Evolutionary conservation across 1,140 invertebrate genomes (phyloP), one percentile per base, ranked within the genome.

Genomic region (Callitettix versicolor): DNA sequence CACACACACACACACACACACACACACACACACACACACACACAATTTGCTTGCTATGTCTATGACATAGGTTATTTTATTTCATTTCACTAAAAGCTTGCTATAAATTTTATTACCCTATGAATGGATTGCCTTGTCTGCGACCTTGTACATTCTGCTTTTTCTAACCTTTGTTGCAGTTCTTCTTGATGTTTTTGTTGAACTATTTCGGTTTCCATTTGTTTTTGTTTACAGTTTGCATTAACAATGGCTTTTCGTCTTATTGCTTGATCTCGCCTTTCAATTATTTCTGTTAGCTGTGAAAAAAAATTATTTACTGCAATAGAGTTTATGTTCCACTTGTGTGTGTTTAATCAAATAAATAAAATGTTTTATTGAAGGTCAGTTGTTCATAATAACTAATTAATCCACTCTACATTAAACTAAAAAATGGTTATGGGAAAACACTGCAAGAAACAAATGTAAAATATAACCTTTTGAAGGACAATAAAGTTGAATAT

Each of bases 151-250:
- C 22, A 41, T 36, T 62, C 61, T 26, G 59, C 61, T 33, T 46
- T 60, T 44, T 56, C 51, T 26, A 62, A 52, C 26, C 46, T 55
- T 18, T 54, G 46, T 47, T 53, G 38, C 26, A 58, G 42, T 14
- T 62, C 52, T 22, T 62, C 48, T 22, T 60, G 55, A n/a, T 60
- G 40, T 12, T 33, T 46, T 24, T 62, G 56, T 43, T 58, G 59
- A 50, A 56, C 60, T 18, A 56, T 33, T 26, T 53, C 56, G n/a
- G 51, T 34, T 30, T 62, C 60, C 12, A 53, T 21, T 40, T 60
- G 56, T 43, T 51, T 56, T 22, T 60, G 53, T 17, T 53, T 53
- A 15, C 33, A 43, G n/a, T 59, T 59, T 22, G 58, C 60, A 44
- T 60, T 56, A 17, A 56, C 59, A 40, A 53, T 57, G 9, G 58